Base-by-base conservation (phyloP, 2,888 invertebrate species). In the Stratiomys singularior region DNA sequence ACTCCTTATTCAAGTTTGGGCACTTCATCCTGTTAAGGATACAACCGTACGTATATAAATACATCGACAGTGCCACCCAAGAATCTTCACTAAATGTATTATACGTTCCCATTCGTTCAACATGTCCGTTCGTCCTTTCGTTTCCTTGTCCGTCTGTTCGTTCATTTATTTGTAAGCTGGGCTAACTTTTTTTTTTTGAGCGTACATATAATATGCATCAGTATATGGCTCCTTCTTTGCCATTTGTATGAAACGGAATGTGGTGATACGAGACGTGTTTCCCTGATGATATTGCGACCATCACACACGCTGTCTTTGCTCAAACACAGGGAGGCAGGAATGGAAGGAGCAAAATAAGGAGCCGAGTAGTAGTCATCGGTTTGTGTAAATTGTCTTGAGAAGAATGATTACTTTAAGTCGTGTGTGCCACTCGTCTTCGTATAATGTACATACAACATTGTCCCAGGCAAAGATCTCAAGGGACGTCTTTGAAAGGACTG, bases 361-460 rank as follows among this genome's bases (percentile, higher is more conserved):
- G 69, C 44, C 46, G 23, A 60, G 60, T 58, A 60, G 60, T 58
- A 74, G 74, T 74, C 74, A 69, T 60, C 58, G 74, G 74, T 58
- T 74, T 58, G 74, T 74, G 74, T 74, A 74, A 74, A 74, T 74
- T 74, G 74, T 74, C 74, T 74, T 58, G 21, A 74, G 74, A 74
- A 74, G 74, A 74, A 74, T 74, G 74, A 74, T 74, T 74, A 58
- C 74, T 74, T 74, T 44, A 60, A 74, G 37, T 58, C 69, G 69
- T 74, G 74, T 74, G 37, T 74, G 74, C 60, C 74, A 74, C 74
- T 37, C 23, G 69, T 69, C 69, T 69, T 69, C 47, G 69, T 46
- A 69, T 37, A 37, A 37, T 21, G 25, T 47, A 47, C 47, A 37
- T 37, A 37, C n/a, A n/a, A 23, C 66, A 37, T 1, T 18, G 28